phyloP scores from a whole-genome alignment of 2,888 invertebrate species.

The Alcis repandata region DNA sequence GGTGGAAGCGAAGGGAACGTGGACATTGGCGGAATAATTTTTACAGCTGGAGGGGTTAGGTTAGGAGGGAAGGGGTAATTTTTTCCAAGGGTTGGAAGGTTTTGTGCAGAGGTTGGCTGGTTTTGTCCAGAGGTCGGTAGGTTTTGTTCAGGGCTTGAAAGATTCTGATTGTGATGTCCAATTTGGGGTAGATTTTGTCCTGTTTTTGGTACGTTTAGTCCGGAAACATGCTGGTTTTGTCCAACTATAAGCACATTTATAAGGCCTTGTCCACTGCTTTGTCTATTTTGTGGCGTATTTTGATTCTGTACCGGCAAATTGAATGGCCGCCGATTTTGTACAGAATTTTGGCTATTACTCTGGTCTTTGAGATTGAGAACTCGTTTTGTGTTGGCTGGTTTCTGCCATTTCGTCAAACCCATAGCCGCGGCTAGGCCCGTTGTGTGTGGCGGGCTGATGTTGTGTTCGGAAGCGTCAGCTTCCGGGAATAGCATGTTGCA shows the following conservation, averaged over 20 bases:
- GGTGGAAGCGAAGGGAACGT: neutral
- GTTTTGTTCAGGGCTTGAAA: neutral
- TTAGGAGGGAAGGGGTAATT: no score
- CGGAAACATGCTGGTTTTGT: no score
- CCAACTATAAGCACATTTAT: neutral
- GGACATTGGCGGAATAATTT: no score
- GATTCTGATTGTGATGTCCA: neutral
- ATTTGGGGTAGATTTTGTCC: neutral
- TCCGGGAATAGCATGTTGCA: slow-evolving; percentile 32
- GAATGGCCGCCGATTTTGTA: no score
- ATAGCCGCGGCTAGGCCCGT: slow-evolving; percentile 31
- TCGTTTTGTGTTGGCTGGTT: neutral
- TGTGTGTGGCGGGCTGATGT: slow-evolving; percentile 25
- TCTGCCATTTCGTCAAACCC: slow-evolving; percentile 30
- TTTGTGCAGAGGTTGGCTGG: no score
- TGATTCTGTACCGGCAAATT: neutral
- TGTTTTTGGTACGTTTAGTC: no score
- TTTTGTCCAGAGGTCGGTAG: neutral
- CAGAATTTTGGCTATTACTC: neutral
- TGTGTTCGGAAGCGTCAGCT: slow-evolving; percentile 23
- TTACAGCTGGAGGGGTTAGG: no score
- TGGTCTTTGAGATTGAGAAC: neutral
- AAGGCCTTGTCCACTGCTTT: neutral
- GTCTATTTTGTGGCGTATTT: neutral
- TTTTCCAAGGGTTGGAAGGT: no score